phyloP scores from a whole-genome alignment of 2,113 vertebrate species.

The Gobio gobio region DNA sequence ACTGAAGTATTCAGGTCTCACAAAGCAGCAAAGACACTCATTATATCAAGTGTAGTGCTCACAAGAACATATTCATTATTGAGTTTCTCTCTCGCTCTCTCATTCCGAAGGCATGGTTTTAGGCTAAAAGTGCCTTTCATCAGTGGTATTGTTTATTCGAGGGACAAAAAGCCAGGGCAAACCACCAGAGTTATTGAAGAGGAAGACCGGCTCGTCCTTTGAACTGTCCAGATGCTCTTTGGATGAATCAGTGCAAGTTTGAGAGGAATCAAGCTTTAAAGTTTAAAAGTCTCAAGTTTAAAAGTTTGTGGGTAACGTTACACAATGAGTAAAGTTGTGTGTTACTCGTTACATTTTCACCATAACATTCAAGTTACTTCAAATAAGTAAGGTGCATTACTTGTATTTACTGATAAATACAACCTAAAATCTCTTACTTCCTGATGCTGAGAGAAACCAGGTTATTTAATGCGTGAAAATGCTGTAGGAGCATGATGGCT shows the following conservation, averaged over 20 bases:
- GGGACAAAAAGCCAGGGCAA: conserved; percentile 46
- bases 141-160: conserved; percentile 48
- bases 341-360: neutral
- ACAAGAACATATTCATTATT: conserved; percentile 48
- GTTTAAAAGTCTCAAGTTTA: conserved; percentile 33
- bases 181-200: conserved; percentile 24
- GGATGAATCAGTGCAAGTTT: neutral
- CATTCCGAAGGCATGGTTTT: conserved; percentile 20
- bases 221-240: conserved; percentile 33
- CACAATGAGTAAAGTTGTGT: neutral
- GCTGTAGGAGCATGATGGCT: no score
- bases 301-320: neutral
- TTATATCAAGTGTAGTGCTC: conserved; percentile 53
- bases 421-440: no score
- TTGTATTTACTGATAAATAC: no score
- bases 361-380: neutral
- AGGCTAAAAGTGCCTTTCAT: conserved; percentile 54
- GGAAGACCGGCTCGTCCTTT: conserved; percentile 37
- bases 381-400: neutral
- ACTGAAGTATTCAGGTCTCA: conserved; percentile 48
- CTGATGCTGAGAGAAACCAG: no score
- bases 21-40: conserved; percentile 56
- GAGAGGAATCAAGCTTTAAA: conserved; percentile 35
- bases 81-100: conserved; percentile 29
- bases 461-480: no score